phyloP scores from a whole-genome alignment of 2,113 vertebrate species.

The Zosterops japonicus region DNA sequence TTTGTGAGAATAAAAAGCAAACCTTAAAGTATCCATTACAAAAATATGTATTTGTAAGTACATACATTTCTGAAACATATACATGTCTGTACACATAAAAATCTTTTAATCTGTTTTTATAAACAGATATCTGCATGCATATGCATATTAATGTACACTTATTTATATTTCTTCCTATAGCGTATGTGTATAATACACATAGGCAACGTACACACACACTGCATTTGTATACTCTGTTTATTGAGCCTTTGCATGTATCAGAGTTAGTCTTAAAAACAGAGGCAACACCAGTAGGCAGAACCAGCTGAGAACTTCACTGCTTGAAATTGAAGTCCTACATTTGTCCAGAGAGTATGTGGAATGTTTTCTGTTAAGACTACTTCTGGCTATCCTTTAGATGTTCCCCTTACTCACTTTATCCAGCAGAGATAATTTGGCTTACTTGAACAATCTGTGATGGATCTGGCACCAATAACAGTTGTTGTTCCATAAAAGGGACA shows the following conservation, averaged over 20 bases:
- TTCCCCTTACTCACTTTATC: background rate
- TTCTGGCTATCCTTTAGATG: background rate
- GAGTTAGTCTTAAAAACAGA: background rate
- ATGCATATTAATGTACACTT: background rate
- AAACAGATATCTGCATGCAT: background rate
- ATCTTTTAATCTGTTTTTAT: background rate
- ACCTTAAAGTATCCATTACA: background rate
- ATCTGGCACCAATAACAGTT: conserved; percentile 83
- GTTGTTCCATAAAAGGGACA: conserved; percentile 98
- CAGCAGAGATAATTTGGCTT: conserved; percentile 51
- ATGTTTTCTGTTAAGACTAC: background rate
- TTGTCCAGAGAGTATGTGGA: background rate
- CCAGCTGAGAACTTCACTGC: background rate
- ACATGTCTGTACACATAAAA: background rate
- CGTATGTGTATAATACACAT: background rate
- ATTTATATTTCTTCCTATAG: background rate
- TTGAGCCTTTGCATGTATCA: background rate
- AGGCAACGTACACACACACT: background rate
- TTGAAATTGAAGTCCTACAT: background rate
- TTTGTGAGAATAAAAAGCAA: background rate
- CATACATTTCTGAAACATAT: background rate
- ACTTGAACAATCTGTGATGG: conserved; percentile 95
- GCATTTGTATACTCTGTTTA: background rate
- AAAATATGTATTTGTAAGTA: background rate
- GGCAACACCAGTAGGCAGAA: background rate